Evolutionary conservation across 2,888 invertebrate species (phyloP), one percentile per base, ranked within the genome.

Genomic region (Drosophila robusta): DNA sequence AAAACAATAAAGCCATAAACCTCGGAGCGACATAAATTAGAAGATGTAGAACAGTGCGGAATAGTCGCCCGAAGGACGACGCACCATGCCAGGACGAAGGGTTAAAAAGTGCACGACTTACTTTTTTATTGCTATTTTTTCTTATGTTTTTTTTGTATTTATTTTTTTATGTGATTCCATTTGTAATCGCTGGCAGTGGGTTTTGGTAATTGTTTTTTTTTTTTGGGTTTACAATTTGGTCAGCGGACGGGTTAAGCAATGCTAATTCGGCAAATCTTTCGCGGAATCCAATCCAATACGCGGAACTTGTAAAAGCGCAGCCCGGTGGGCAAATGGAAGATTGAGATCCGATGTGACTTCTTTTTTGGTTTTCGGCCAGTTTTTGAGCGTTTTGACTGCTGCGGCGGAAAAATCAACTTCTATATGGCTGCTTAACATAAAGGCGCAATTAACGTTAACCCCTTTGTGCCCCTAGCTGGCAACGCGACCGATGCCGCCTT

Each of bases 1-100:
- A 86, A 89, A 86, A 79, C 78, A 87, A 86, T 86, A 87, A 89
- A 86, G 67, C 68, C 70, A 79, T 89, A 89, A 86, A 89, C 70
- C 55, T 68, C 63, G 70, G 14, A 66, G 63, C 83, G 70, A 85
- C 66, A 81, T 71, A 88, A 83, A 88, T 71, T 78, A 80, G 82
- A 77, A 83, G 84, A 83, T 89, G 69, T 84, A 78, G 81, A 84
- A 87, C 89, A 62, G 39, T 56, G 38, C 51, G 18, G 18, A 18
- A 18, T 18, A 18, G 38, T 11, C 41, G 55, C 12, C 22, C 41
- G 57, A 72, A 75, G 69, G 70, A 68, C 50, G 34, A 36, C 32
- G 16, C 49, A 38, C 42, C 44, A 62, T 61, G 55, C 49, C 55
- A 62, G 80, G 61, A 57, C 87, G 75, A 87, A 80, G 80, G 83